A percentile compares a stretch with the other conserved stretches of the same genome.
Conservation (phyloP, 2,797 vertebrate genomes). For the Phataginus tricuspis region DNA sequence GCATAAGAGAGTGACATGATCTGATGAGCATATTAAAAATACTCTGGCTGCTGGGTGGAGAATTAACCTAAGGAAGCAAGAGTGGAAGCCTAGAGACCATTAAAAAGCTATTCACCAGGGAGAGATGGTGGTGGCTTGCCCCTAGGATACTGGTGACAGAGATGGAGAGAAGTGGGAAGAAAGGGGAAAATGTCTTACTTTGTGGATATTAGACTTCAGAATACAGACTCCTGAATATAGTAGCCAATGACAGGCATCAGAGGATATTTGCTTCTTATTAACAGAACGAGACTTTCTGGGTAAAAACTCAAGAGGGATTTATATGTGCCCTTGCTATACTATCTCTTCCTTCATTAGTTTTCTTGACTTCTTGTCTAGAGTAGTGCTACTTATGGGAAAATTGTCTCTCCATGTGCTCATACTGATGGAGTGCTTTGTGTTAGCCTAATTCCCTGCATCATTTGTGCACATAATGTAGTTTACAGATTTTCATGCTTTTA, state of each 20-base stretch:
- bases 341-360: background rate
- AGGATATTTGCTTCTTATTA: background rate
- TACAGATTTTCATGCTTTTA: constrained; percentile 1
- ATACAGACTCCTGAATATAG: background rate
- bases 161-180: background rate
- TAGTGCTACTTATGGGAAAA: background rate
- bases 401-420: background rate
- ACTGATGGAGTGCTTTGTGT: background rate
- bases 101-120: background rate
- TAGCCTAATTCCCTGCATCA: background rate
- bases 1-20: background rate
- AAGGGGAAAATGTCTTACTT: background rate
- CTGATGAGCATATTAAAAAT: background rate
- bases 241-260: background rate
- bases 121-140: background rate
- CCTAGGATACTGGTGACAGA: background rate
- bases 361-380: background rate
- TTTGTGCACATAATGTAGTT: background rate
- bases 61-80: background rate
- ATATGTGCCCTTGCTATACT: background rate
- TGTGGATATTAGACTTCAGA: background rate
- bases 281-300: background rate
- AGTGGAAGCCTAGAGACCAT: background rate
- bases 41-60: background rate
- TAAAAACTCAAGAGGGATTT: background rate